Conservation (phyloP, 2,888 invertebrate species). For the Cephonodes hylas region DNA sequence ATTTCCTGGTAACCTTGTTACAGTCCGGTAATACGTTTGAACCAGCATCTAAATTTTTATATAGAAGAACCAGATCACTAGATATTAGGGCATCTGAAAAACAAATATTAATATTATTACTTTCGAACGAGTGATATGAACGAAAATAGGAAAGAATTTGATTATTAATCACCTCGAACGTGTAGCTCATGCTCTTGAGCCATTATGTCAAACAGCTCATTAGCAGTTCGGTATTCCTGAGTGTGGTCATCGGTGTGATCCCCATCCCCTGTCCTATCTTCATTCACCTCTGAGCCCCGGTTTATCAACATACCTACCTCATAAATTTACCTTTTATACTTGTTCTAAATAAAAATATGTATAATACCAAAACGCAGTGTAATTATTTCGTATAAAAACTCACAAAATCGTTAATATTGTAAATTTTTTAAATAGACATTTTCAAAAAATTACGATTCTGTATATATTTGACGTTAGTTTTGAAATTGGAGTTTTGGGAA, state of each 20-base stretch:
- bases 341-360: conserved; percentile 32
- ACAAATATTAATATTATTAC: background rate
- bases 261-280: conserved; percentile 26
- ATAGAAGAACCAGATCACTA: conserved; percentile 63
- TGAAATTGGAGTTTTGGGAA: conserved; percentile 38
- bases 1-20: conserved; percentile 32
- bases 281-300: conserved; percentile 46
- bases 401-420: conserved; percentile 52
- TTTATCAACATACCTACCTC: conserved; percentile 58
- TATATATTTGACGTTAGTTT: conserved; percentile 40
- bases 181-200: conserved; percentile 46
- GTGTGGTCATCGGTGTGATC: conserved; percentile 23
- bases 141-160: too few relatives aligned
- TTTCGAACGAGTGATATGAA: too few relatives aligned
- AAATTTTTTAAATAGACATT: conserved; percentile 56
- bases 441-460: conserved; percentile 37
- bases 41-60: conserved; percentile 66
- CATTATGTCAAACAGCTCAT: conserved; percentile 59
- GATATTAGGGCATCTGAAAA: conserved; percentile 42
- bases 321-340: conserved; percentile 47
- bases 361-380: conserved; percentile 48
- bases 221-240: conserved; percentile 53
- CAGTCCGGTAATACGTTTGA: conserved; percentile 49
- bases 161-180: conserved; percentile 37
- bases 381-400: conserved; percentile 36